Percentiles rank a stretch among this genome's conserved stretches.
phyloP scores from a whole-genome alignment of 2,113 vertebrate genomes.

The Megaleporinus macrocephalus region DNA sequence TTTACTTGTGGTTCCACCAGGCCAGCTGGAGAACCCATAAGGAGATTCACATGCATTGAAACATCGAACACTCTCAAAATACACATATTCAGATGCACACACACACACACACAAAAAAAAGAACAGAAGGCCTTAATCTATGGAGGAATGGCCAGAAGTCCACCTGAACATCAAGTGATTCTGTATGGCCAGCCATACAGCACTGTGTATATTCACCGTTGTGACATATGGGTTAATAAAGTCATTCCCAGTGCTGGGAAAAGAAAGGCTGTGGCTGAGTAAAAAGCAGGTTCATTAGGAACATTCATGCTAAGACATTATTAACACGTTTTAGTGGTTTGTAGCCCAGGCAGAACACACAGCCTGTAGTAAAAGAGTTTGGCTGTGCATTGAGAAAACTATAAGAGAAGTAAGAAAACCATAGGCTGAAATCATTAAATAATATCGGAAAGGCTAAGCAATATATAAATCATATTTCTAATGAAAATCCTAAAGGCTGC shows the following conservation, averaged over 20 bases:
- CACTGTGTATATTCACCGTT: constrained; percentile 2
- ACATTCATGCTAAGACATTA: background rate
- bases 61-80: background rate
- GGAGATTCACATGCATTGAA: background rate
- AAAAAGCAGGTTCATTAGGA: constrained; percentile 2
- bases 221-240: constrained; percentile 13
- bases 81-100: background rate
- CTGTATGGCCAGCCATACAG: constrained; percentile 57
- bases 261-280: constrained; percentile 13
- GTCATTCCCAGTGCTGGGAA: background rate
- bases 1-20: constrained; percentile 26
- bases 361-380: background rate
- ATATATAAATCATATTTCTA: background rate
- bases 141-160: constrained; percentile 3
- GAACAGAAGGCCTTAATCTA: constrained; percentile 1
- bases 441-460: constrained; percentile 11
- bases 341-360: background rate
- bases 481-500: constrained; percentile 37
- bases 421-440: constrained; percentile 44
- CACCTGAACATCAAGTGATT: background rate
- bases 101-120: background rate
- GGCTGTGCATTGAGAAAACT: background rate
- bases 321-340: constrained; percentile 34
- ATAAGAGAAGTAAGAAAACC: background rate
- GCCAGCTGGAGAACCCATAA: constrained; percentile 43